Evolutionary conservation across 2,888 invertebrate genomes (phyloP).

Genomic region (Drosophila koepferae): DNA sequence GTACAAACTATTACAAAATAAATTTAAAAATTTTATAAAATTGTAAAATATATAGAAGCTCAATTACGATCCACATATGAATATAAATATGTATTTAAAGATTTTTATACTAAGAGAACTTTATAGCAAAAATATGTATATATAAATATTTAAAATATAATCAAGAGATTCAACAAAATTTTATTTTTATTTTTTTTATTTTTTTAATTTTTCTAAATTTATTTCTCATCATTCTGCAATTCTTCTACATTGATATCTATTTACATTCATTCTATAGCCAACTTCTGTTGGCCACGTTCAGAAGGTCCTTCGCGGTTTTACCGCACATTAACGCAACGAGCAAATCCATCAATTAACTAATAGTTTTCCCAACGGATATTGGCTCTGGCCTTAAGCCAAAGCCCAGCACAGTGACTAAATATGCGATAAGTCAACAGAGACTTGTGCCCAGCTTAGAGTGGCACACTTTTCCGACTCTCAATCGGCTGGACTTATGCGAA

Average conservation of each 20-base stretch:
- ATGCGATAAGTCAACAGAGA: conserved; percentile 13
- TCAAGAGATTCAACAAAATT: neutral
- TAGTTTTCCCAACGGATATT: conserved; percentile 18
- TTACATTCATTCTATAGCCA: neutral
- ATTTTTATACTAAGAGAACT: no score
- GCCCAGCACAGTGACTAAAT: conserved; percentile 34
- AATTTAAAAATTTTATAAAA: no score
- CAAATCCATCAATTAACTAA: conserved; percentile 42
- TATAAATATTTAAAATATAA: no score
- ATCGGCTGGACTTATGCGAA: conserved; percentile 1
- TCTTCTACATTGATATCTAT: no score
- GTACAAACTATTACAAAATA: no score
- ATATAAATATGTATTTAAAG: no score
- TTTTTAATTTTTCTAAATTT: no score
- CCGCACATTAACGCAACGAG: conserved; percentile 44
- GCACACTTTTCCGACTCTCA: conserved; percentile 42
- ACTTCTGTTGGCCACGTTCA: conserved; percentile 30
- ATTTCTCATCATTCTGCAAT: neutral
- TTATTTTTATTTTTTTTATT: no score
- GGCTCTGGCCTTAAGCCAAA: conserved; percentile 35
- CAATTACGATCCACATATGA: no score
- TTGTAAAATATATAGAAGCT: no score
- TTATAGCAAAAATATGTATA: no score
- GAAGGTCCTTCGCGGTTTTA: conserved; percentile 33
- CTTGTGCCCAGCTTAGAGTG: conserved; percentile 36